A percentile compares a stretch with the other conserved stretches of the same genome.
phyloP scores from a whole-genome alignment of 2,797 vertebrate species.

The Choloepus didactylus region DNA sequence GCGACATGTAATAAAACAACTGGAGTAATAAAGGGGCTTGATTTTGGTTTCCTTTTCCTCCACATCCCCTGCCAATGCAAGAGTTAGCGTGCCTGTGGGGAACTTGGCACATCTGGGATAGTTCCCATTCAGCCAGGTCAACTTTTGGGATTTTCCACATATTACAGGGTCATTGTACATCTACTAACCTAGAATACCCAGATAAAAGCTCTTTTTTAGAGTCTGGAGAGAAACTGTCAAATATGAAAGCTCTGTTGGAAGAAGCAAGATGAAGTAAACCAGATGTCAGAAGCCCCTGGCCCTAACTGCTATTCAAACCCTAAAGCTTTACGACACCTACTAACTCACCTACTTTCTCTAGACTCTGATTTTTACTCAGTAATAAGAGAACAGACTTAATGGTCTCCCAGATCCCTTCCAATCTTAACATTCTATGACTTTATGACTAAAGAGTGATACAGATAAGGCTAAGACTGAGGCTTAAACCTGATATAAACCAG shows the following conservation, averaged over 20 bases:
- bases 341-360: conserved; percentile 27
- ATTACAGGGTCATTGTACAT: neutral
- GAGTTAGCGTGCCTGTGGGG: neutral
- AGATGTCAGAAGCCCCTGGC: neutral
- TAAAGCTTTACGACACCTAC: conserved; percentile 37
- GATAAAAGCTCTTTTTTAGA: conserved; percentile 27
- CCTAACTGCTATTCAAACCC: neutral
- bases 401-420: neutral
- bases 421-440: conserved; percentile 40
- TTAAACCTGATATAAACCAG: neutral
- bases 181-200: conserved; percentile 33
- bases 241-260: conserved; percentile 38
- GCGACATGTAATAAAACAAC: conserved; percentile 76
- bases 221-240: conserved; percentile 13
- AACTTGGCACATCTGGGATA: conserved; percentile 14
- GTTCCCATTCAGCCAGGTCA: conserved; percentile 58
- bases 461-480: conserved; percentile 4
- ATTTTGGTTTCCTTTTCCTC: conserved; percentile 71
- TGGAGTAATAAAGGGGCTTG: conserved; percentile 57
- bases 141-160: conserved; percentile 47
- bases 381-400: conserved; percentile 10
- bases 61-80: conserved; percentile 37
- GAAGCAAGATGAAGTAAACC: neutral
- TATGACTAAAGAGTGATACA: conserved; percentile 25
- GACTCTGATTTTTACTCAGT: conserved; percentile 26